Conservation (phyloP, 1,140 invertebrate genomes). For the Diachasmimorpha longicaudata region DNA sequence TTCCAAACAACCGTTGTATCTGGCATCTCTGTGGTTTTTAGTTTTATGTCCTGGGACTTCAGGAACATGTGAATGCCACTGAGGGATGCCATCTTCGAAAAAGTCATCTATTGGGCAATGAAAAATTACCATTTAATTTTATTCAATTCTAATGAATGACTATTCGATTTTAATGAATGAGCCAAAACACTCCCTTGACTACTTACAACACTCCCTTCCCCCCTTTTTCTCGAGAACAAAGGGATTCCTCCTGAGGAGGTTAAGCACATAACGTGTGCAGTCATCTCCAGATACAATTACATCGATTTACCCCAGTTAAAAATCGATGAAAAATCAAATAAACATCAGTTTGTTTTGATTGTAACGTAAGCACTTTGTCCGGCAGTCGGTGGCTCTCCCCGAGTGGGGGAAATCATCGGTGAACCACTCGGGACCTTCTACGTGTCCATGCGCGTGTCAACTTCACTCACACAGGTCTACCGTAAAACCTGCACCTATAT, state of each 20-base stretch:
- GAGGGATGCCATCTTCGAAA: conserved; percentile 79
- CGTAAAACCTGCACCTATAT: neutral
- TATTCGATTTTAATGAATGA: too few relatives aligned
- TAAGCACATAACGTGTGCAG: conserved; percentile 72
- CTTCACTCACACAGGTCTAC: neutral
- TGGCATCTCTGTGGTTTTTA: conserved; percentile 71
- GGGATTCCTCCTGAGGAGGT: conserved; percentile 75
- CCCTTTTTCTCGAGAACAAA: conserved; percentile 73
- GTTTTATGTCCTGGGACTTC: conserved; percentile 71
- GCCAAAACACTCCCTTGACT: too few relatives aligned
- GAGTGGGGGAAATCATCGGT: neutral
- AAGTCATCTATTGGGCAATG: conserved; percentile 70
- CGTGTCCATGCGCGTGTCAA: conserved; percentile 5
- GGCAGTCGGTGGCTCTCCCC: neutral
- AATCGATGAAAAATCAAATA: neutral
- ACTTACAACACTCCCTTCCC: conserved; percentile 70
- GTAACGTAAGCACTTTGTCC: neutral
- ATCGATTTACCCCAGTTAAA: neutral
- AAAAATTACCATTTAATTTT: conserved; percentile 18
- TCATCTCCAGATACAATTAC: conserved; percentile 59
- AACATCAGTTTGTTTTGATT: neutral
- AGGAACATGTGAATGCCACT: conserved; percentile 87
- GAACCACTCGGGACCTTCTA: neutral
- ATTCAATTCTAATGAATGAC: neutral
- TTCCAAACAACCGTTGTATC: conserved; percentile 79